Percentiles rank a stretch among this genome's conserved stretches.
These are phyloP conservation scores for Dryomyza anilis DNA, from an alignment of 2,888 invertebrate genomes.

Conservation along the genomic window DNA sequence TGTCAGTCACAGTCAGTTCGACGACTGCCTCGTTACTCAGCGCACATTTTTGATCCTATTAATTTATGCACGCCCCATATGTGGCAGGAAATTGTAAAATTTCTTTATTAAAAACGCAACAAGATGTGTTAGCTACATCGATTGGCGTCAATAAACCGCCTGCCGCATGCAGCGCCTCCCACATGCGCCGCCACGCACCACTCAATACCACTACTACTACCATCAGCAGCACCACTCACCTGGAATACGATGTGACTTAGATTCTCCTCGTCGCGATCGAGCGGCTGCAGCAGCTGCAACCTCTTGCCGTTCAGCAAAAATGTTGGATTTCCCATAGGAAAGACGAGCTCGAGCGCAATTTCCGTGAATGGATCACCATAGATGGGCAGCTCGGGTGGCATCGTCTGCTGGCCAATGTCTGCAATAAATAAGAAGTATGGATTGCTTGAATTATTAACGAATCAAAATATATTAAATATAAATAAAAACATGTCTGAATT, in stretches of 20 bases:
- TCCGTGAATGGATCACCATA: slow-evolving; percentile 80
- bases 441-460: background rate
- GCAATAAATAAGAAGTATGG: slow-evolving; percentile 49
- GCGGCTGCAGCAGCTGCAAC: slow-evolving; percentile 76
- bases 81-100: slow-evolving; percentile 32
- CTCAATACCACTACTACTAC: too few species aligned
- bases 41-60: background rate
- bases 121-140: background rate
- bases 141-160: background rate
- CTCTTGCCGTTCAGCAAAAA: slow-evolving; percentile 84
- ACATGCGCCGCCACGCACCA: background rate
- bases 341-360: slow-evolving; percentile 77
- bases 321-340: slow-evolving; percentile 77
- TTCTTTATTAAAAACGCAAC: slow-evolving; percentile 29
- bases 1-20: too few species aligned
- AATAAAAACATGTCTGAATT: slow-evolving; percentile 21
- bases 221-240: slow-evolving; percentile 68
- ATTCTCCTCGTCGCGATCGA: slow-evolving; percentile 85
- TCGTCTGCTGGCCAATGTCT: slow-evolving; percentile 84
- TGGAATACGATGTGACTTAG: slow-evolving; percentile 88
- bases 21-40: too few species aligned
- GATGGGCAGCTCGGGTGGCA: slow-evolving; percentile 80
- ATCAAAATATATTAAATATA: background rate
- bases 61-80: slow-evolving; percentile 34
- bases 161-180: background rate